phyloP scores from a whole-genome alignment of 2,113 vertebrate genomes.

The Scomber colias region DNA sequence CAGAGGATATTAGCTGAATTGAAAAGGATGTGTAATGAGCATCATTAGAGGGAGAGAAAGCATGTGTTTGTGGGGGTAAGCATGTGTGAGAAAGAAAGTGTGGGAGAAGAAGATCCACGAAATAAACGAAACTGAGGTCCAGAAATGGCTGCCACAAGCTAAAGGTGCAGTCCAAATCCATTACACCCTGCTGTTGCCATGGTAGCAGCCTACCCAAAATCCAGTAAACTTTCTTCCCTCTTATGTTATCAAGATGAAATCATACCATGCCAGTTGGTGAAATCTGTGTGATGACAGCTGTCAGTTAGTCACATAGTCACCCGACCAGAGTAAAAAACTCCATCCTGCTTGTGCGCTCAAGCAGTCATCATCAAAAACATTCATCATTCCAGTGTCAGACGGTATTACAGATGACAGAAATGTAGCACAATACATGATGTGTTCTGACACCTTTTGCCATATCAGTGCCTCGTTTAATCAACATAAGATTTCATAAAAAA shows the following conservation, averaged over 20 bases:
- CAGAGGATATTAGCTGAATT: constrained; percentile 15
- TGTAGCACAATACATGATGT: constrained; percentile 11
- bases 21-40: constrained; percentile 31
- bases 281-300: constrained; percentile 29
- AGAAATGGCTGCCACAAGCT: constrained; percentile 37
- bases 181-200: constrained; percentile 56
- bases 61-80: not conserved
- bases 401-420: constrained; percentile 34
- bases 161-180: constrained; percentile 44
- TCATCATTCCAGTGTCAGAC: constrained; percentile 26
- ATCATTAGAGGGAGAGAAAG: not conserved
- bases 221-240: constrained; percentile 6
- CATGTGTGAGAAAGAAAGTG: not conserved
- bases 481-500: not conserved
- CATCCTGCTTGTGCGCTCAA: constrained; percentile 9
- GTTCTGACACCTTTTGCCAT: constrained; percentile 22
- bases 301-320: constrained; percentile 4
- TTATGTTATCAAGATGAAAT: constrained; percentile 31
- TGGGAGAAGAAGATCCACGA: not conserved
- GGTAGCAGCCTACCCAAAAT: constrained; percentile 57
- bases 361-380: constrained; percentile 13
- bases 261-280: constrained; percentile 6
- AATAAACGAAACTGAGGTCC: constrained; percentile 13
- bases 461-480: constrained; percentile 35
- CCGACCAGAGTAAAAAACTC: not conserved